Conservation (phyloP, 2,113 vertebrate genomes). For the Saguinus imperator region DNA sequence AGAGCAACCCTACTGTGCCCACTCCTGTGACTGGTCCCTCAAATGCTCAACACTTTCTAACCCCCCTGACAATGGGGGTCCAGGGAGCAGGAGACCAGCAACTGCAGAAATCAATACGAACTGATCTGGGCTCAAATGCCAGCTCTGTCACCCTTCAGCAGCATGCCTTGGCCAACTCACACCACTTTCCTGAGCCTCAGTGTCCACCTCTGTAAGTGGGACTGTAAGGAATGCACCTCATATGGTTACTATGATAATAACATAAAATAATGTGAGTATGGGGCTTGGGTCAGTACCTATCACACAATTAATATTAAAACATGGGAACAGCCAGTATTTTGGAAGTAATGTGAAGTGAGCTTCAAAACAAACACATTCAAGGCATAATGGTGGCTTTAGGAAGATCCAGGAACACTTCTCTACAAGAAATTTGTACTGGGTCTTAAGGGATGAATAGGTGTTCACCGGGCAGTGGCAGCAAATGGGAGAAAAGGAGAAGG, state of each 20-base stretch:
- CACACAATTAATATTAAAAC: background rate
- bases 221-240: background rate
- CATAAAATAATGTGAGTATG: rapidly evolving
- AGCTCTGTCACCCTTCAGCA: background rate
- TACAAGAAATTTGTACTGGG: background rate
- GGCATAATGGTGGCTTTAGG: background rate
- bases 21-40: background rate
- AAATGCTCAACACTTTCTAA: background rate
- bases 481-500: background rate
- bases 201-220: background rate
- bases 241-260: background rate
- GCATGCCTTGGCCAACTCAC: background rate
- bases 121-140: background rate
- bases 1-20: background rate
- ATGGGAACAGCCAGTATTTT: background rate
- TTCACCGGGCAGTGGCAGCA: background rate
- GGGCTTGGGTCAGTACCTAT: background rate
- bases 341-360: background rate
- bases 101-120: background rate
- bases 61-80: background rate
- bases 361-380: background rate
- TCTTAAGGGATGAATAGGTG: background rate
- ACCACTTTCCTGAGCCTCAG: background rate
- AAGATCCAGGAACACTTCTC: background rate
- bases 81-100: background rate